A percentile compares a stretch with the other conserved stretches of the same genome.
These are phyloP conservation scores for Parascotia fuliginaria DNA, from an alignment of 2,888 invertebrate species.

Conservation along the genomic window DNA sequence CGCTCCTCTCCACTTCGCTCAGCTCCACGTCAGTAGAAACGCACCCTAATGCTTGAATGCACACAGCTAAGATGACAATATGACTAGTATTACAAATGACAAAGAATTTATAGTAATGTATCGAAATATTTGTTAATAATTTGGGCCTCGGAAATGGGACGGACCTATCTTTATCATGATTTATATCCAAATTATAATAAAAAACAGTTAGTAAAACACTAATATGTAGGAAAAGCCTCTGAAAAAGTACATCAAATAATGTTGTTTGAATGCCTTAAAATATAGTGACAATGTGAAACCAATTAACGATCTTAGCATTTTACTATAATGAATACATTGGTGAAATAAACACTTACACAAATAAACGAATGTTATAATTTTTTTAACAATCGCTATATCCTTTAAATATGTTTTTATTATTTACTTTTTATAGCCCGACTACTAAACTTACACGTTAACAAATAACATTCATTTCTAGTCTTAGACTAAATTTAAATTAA, in stretches of 20 bases:
- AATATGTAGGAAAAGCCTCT: neutral
- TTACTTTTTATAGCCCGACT: too few relatives aligned
- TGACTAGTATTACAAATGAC: conserved; percentile 25
- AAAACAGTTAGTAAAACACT: neutral
- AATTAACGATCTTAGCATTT: neutral
- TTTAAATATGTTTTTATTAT: too few relatives aligned
- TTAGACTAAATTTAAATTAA: neutral
- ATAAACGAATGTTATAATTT: too few relatives aligned
- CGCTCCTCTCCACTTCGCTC: too few relatives aligned
- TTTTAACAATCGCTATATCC: too few relatives aligned
- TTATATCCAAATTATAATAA: conserved; percentile 6
- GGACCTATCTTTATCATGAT: conserved; percentile 19
- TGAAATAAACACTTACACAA: too few relatives aligned
- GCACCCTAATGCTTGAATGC: conserved; percentile 4
- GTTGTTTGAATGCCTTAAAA: neutral
- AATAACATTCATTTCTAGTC: too few relatives aligned
- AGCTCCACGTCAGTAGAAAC: too few relatives aligned
- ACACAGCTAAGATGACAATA: conserved; percentile 13
- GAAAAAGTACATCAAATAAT: conserved; percentile 3
- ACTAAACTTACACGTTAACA: too few relatives aligned
- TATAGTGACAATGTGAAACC: neutral
- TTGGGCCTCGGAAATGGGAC: conserved; percentile 25
- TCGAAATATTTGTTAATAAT: conserved; percentile 14
- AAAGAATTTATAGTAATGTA: conserved; percentile 10
- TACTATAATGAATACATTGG: too few relatives aligned